These are phyloP conservation scores for Drosophila subquinaria DNA, from an alignment of 2,888 invertebrate genomes.

Conservation along the genomic window DNA sequence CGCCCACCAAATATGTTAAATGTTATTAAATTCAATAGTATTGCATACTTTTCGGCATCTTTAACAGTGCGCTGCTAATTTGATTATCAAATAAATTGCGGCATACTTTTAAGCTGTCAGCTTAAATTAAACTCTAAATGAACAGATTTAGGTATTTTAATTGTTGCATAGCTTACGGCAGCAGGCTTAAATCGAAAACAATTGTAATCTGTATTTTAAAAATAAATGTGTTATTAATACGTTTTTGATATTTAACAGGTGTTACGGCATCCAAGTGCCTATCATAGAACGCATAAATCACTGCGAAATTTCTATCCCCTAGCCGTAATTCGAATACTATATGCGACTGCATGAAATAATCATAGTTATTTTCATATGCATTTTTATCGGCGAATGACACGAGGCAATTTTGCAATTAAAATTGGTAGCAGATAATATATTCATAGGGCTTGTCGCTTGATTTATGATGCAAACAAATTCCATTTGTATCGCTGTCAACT, in stretches of 20 bases:
- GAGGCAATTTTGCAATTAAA: constrained; percentile 50
- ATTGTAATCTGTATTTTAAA: constrained; percentile 4
- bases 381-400: constrained; percentile 5
- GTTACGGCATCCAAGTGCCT: constrained; percentile 4
- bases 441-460: constrained; percentile 40
- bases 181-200: neutral
- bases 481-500: constrained; percentile 9
- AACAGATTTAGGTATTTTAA: neutral
- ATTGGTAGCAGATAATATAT: constrained; percentile 48
- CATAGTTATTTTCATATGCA: constrained; percentile 2
- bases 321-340: constrained; percentile 1
- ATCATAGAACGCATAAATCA: constrained; percentile 13
- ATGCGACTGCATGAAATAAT: constrained; percentile 5
- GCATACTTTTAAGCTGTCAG: constrained; percentile 39
- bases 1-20: too few species aligned
- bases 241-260: constrained; percentile 19
- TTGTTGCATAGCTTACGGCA: constrained; percentile 5
- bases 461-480: constrained; percentile 47
- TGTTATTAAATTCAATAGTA: too few species aligned
- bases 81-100: constrained; percentile 6
- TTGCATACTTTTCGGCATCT: too few species aligned
- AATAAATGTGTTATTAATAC: constrained; percentile 17
- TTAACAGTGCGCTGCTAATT: constrained; percentile 10
- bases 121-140: neutral
- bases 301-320: constrained; percentile 2